Percentiles rank a stretch among this genome's conserved stretches.
Conservation (phyloP, 2,113 vertebrate species). For the Ranitomeya variabilis region DNA sequence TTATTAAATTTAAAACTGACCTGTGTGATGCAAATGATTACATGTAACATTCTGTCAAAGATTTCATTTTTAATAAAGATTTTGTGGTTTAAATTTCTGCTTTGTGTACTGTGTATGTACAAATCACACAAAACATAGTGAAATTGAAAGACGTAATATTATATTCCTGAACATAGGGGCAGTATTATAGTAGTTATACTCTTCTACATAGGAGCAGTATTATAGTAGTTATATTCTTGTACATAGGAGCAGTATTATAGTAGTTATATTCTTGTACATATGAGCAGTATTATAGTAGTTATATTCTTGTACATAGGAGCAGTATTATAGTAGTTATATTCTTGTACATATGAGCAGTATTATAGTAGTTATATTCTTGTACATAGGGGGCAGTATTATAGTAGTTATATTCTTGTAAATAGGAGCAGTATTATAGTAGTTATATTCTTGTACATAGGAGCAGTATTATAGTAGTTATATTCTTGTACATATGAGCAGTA, state of each 20-base stretch:
- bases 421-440: conserved; percentile 1
- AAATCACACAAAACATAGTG: background rate
- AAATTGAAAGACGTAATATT: background rate
- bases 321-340: background rate
- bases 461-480: background rate
- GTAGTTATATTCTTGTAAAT: background rate
- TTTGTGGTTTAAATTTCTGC: background rate
- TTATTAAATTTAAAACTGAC: background rate
- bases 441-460: background rate
- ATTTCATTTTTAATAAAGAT: conserved; percentile 29
- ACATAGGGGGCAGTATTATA: too few species aligned
- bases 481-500: background rate
- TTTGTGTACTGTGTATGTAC: background rate
- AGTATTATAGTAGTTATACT: too few species aligned
- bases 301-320: background rate
- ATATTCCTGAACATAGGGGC: background rate
- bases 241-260: conserved; percentile 1
- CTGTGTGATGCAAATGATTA: background rate
- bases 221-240: background rate
- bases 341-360: too few species aligned
- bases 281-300: background rate
- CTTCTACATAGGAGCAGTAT: background rate
- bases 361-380: background rate
- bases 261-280: conserved; percentile 8
- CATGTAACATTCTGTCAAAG: background rate